phyloP scores from a whole-genome alignment of 2,888 invertebrate genomes.

The Xylota sylvarum region DNA sequence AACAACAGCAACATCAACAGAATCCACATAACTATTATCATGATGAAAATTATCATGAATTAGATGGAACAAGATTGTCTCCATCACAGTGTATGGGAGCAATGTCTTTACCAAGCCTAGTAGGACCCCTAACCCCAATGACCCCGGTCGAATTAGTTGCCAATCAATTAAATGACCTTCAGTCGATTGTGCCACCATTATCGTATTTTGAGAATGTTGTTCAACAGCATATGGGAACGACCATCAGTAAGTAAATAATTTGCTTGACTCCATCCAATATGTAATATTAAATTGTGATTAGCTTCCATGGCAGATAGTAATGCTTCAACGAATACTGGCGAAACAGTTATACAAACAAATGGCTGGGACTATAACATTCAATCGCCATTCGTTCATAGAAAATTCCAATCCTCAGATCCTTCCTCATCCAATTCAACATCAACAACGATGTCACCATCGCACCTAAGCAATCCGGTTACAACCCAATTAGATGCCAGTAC shows the following conservation, averaged over 20 bases:
- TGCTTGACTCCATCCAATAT: not conserved
- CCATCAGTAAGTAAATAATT: conserved; percentile 79
- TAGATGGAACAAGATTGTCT: conserved; percentile 80
- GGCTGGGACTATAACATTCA: conserved; percentile 84
- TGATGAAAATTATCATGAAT: conserved; percentile 74
- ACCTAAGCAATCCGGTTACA: conserved; percentile 51
- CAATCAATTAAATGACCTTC: conserved; percentile 82
- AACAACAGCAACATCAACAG: conserved; percentile 32
- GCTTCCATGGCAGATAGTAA: conserved; percentile 78
- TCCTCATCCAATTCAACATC: conserved; percentile 56
- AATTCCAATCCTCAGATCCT: conserved; percentile 76
- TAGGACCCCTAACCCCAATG: conserved; percentile 80
- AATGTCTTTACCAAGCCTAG: conserved; percentile 61
- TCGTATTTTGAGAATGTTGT: conserved; percentile 84
- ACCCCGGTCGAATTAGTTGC: conserved; percentile 83
- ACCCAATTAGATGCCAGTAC: conserved; percentile 26
- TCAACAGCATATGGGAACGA: conserved; percentile 81
- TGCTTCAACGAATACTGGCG: conserved; percentile 81
- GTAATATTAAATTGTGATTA: conserved; percentile 11
- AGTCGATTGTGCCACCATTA: conserved; percentile 83
- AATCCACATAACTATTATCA: conserved; percentile 41
- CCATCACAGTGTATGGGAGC: conserved; percentile 79
- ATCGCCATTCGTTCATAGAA: conserved; percentile 81
- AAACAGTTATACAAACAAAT: conserved; percentile 82
- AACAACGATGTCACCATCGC: conserved; percentile 45